Evolutionary conservation across 2,113 vertebrate species (phyloP).

Genomic region (Proterorhinus semilunaris): DNA sequence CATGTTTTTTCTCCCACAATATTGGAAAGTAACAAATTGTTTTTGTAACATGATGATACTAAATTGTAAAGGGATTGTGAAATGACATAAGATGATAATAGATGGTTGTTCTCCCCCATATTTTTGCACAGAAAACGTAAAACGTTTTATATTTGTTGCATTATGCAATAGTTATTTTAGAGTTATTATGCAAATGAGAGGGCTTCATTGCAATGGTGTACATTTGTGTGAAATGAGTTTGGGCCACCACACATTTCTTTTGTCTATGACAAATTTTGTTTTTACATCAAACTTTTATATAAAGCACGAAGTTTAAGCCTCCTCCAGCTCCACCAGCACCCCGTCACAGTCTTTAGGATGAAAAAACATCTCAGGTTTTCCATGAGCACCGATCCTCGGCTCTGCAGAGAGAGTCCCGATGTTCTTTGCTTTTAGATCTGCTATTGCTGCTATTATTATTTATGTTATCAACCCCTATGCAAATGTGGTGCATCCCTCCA

Average conservation of each 20-base stretch:
- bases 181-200: too few relatives aligned
- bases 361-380: conserved; percentile 96
- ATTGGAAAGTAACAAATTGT: too few relatives aligned
- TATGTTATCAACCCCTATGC: conserved; percentile 95
- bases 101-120: too few relatives aligned
- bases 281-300: neutral
- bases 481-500: conserved; percentile 96
- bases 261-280: neutral
- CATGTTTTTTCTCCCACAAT: too few relatives aligned
- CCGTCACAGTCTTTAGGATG: conserved; percentile 97
- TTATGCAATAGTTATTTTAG: too few relatives aligned
- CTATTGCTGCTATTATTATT: conserved; percentile 80
- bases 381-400: conserved; percentile 89
- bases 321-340: conserved; percentile 93
- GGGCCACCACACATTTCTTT: neutral
- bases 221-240: too few relatives aligned
- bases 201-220: too few relatives aligned
- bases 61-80: too few relatives aligned
- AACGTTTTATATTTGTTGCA: too few relatives aligned
- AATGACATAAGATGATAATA: too few relatives aligned
- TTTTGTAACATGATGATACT: too few relatives aligned
- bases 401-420: conserved; percentile 86
- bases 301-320: conserved; percentile 75
- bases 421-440: conserved; percentile 84
- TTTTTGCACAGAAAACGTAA: too few relatives aligned